Conservation (phyloP, 2,888 invertebrate genomes). For the Leptopilina syphax region DNA sequence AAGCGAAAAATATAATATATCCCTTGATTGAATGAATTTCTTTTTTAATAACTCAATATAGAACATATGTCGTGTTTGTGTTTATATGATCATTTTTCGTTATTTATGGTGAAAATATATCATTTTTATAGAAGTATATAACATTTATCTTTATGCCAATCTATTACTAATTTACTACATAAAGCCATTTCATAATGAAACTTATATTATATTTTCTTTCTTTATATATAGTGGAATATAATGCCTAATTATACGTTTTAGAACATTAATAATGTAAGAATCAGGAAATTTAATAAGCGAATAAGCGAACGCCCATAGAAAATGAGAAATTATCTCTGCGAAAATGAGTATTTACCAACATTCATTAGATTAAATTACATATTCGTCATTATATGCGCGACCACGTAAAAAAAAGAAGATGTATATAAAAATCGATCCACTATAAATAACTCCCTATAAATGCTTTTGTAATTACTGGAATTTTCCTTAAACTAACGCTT, state of each 20-base stretch:
- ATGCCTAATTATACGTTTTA: slow-evolving; percentile 13
- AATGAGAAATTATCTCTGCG: slow-evolving; percentile 7
- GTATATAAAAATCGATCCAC: background rate
- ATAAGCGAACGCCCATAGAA: background rate
- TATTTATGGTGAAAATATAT: background rate
- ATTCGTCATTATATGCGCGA: background rate
- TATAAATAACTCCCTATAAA: background rate
- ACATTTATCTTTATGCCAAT: slow-evolving; percentile 7
- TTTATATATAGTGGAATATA: background rate
- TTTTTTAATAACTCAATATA: background rate
- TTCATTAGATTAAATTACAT: slow-evolving; percentile 12
- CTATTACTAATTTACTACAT: background rate
- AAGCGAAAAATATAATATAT: too few relatives aligned
- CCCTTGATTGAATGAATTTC: too few relatives aligned
- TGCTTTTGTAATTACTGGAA: background rate
- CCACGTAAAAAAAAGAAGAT: background rate
- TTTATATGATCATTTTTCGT: background rate
- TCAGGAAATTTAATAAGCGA: slow-evolving; percentile 20
- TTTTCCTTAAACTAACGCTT: too few relatives aligned
- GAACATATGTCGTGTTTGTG: background rate
- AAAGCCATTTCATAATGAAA: slow-evolving; percentile 2
- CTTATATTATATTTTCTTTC: background rate
- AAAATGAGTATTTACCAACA: slow-evolving; percentile 9
- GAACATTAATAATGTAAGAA: background rate
- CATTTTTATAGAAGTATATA: background rate